Base-by-base conservation (phyloP, 2,113 vertebrate species). In the Chamaetylas fuelleborni region DNA sequence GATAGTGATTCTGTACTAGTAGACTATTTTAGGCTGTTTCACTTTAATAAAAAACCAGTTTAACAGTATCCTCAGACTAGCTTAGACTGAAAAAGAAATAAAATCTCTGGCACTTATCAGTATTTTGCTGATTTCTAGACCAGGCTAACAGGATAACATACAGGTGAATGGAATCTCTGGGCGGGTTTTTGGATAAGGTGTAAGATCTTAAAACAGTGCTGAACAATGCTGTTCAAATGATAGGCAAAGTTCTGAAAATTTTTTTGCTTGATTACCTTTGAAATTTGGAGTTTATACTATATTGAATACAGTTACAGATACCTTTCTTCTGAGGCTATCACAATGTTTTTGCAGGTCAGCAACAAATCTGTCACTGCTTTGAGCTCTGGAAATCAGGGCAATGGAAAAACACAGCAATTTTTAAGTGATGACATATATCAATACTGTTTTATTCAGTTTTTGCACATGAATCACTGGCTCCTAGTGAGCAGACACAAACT, bases 181-280 rank as follows among this genome's bases (percentile, higher is more conserved):
- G n/a, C n/a, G n/a, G n/a, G n/a, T n/a, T n/a, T n/a, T n/a, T n/a
- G n/a, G n/a, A n/a, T n/a, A n/a, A n/a, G n/a, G n/a, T n/a, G n/a
- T n/a, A n/a, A n/a, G n/a, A n/a, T n/a, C n/a, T n/a, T n/a, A n/a
- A n/a, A n/a, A n/a, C n/a, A n/a, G n/a, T n/a, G n/a, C n/a, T n/a
- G n/a, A n/a, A n/a, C n/a, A n/a, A 36, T 38, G 18, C 12, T 33
- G 19, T n/a, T 73, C 31, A 61, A 4, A 0, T 36, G 11, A 40
- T 2, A 81, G 38, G 8, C 11, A 14, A 71, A 81, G 15, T 20
- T 29, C 71, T 0, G 0, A 60, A 69, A 80, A 62, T 1, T 2
- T 24, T 64, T 64, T 70, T 19, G 3, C 25, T 92, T 38, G 2
- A 34, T 61, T 45, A 45, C 28, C 22, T 79, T 61, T 60, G 42